Evolutionary conservation across 2,888 invertebrate species (phyloP).

Genomic region (Sphaeridia pumilis): DNA sequence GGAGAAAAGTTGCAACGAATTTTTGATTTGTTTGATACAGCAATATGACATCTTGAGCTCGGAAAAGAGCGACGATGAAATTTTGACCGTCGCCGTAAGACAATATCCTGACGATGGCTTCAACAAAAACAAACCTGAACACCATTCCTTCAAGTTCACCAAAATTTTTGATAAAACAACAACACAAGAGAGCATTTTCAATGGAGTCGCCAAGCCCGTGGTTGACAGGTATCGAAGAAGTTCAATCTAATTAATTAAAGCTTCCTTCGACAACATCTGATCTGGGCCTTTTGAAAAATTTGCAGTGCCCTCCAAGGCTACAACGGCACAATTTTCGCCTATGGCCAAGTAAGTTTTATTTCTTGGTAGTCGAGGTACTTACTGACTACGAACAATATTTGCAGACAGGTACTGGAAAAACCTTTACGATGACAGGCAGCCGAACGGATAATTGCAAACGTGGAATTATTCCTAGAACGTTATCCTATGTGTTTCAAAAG

Average conservation of each 20-base stretch:
- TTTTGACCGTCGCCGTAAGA: slow-evolving; percentile 12
- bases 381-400: slow-evolving; percentile 21
- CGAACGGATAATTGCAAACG: slow-evolving; percentile 41
- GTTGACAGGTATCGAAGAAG: slow-evolving; percentile 41
- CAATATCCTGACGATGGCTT: slow-evolving; percentile 16
- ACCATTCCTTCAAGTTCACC: slow-evolving; percentile 40
- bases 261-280: too few relatives aligned
- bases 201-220: slow-evolving; percentile 44
- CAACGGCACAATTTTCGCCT: slow-evolving; percentile 48
- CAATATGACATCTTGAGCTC: slow-evolving; percentile 17
- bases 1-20: background rate
- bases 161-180: slow-evolving; percentile 42
- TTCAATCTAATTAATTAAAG: background rate
- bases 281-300: background rate
- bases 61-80: slow-evolving; percentile 14
- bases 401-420: slow-evolving; percentile 49
- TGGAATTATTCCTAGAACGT: slow-evolving; percentile 46
- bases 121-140: slow-evolving; percentile 22
- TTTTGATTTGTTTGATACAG: slow-evolving; percentile 4
- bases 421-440: slow-evolving; percentile 46
- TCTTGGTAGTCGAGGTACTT: background rate
- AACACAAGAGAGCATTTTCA: slow-evolving; percentile 42
- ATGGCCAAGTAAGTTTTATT: slow-evolving; percentile 43
- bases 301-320: slow-evolving; percentile 45
- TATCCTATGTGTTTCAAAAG: slow-evolving; percentile 44